Conservation (phyloP, 2,888 invertebrate species). For the Parnassius mnemosyne region DNA sequence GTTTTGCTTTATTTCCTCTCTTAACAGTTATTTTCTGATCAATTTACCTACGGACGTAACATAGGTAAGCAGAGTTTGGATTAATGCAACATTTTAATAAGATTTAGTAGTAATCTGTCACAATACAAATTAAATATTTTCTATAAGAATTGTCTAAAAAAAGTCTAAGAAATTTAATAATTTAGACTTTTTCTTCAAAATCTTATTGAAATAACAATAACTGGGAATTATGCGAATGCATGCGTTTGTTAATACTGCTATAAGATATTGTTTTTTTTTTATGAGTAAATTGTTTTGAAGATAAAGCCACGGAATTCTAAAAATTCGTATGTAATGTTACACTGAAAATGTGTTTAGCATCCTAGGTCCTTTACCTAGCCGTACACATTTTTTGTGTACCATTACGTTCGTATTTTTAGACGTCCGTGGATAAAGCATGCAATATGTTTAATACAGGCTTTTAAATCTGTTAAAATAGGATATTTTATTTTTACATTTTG, state of each 20-base stretch:
- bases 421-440: no score
- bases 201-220: conserved; percentile 8
- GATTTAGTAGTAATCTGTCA: conserved; percentile 29
- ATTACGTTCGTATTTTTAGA: no score
- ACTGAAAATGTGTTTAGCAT: no score
- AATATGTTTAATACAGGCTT: no score
- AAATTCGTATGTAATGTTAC: no score
- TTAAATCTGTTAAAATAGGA: background rate
- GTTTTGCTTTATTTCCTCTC: conserved; percentile 15
- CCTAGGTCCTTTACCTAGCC: no score
- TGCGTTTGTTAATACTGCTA: conserved; percentile 8
- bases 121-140: background rate
- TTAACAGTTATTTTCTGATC: conserved; percentile 47
- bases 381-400: no score
- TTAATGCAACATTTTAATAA: conserved; percentile 49
- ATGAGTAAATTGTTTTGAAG: no score
- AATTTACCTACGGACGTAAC: conserved; percentile 41
- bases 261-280: background rate
- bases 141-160: background rate
- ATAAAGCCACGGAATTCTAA: no score
- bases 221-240: conserved; percentile 4
- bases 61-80: conserved; percentile 68
- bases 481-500: background rate
- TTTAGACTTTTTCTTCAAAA: background rate
- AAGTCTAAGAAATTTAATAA: background rate